These are phyloP conservation scores for Gastracanthus pulcherrimus DNA, from an alignment of 2,888 invertebrate species.

Conservation along the genomic window DNA sequence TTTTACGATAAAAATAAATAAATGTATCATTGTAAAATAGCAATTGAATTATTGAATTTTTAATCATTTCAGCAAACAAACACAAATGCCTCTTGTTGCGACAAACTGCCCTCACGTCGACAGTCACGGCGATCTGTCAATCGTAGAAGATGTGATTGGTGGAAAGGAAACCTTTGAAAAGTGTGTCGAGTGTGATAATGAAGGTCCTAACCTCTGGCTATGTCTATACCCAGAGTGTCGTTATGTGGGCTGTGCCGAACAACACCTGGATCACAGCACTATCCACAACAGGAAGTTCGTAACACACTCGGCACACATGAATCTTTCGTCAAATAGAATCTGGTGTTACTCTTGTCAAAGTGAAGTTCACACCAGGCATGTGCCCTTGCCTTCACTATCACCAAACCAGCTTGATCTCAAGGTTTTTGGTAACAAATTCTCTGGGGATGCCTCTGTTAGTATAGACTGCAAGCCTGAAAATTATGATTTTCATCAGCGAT, in stretches of 20 bases:
- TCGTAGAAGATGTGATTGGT: constrained; percentile 69
- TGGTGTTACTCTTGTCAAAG: constrained; percentile 94
- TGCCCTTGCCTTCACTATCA: constrained; percentile 67
- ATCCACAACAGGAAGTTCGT: constrained; percentile 86
- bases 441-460: constrained; percentile 67
- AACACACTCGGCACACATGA: constrained; percentile 89
- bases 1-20: neutral
- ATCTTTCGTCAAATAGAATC: constrained; percentile 89
- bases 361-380: constrained; percentile 81
- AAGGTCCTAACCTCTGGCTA: constrained; percentile 91
- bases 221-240: constrained; percentile 89
- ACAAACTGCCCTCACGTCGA: constrained; percentile 73
- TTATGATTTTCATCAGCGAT: constrained; percentile 41
- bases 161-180: constrained; percentile 70
- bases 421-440: constrained; percentile 62
- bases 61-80: constrained; percentile 13
- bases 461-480: constrained; percentile 66
- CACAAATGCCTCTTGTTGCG: constrained; percentile 71
- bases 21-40: neutral
- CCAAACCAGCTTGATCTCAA: constrained; percentile 69
- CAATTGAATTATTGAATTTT: neutral
- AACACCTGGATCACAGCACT: constrained; percentile 90
- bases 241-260: constrained; percentile 91
- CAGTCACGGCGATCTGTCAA: constrained; percentile 69
- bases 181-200: constrained; percentile 86